These are phyloP conservation scores for Paracanthobrama guichenoti DNA, from an alignment of 2,113 vertebrate genomes.

Conservation along the genomic window DNA sequence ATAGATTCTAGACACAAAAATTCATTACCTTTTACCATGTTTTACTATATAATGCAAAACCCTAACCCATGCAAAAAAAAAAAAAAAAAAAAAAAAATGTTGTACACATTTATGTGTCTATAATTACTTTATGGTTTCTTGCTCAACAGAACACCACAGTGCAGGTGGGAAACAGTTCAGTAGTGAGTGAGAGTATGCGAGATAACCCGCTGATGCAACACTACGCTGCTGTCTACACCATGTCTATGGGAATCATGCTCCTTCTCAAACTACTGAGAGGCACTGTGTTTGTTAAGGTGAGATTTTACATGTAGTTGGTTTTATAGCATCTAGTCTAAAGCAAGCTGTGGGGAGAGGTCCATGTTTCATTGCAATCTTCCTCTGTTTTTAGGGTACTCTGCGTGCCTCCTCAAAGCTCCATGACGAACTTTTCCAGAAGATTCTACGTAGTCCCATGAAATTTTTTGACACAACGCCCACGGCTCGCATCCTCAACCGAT, in stretches of 20 bases:
- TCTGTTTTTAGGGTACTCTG: conserved; percentile 77
- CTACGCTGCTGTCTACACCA: conserved; percentile 84
- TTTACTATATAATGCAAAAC: background rate
- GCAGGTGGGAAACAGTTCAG: conserved; percentile 77
- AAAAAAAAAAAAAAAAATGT: too few species aligned
- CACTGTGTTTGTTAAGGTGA: conserved; percentile 90
- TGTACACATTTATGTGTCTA: background rate
- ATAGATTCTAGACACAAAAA: background rate
- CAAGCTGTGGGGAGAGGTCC: background rate
- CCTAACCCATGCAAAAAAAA: too few species aligned
- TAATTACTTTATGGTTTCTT: background rate
- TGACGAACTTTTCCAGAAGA: conserved; percentile 85
- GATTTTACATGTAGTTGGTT: background rate
- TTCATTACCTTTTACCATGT: background rate
- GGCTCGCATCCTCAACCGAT: conserved; percentile 86
- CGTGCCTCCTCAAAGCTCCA: conserved; percentile 88
- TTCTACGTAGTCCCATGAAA: conserved; percentile 93
- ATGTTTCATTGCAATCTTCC: background rate
- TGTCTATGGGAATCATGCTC: conserved; percentile 92
- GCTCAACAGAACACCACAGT: conserved; percentile 80
- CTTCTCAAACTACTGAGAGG: conserved; percentile 87
- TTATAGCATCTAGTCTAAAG: background rate
- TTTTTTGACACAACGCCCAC: conserved; percentile 91
- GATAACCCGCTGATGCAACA: conserved; percentile 89
- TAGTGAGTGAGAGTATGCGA: conserved; percentile 84